Evolutionary conservation across 2,797 vertebrate species (phyloP).

Genomic region (Microcaecilia unicolor): DNA sequence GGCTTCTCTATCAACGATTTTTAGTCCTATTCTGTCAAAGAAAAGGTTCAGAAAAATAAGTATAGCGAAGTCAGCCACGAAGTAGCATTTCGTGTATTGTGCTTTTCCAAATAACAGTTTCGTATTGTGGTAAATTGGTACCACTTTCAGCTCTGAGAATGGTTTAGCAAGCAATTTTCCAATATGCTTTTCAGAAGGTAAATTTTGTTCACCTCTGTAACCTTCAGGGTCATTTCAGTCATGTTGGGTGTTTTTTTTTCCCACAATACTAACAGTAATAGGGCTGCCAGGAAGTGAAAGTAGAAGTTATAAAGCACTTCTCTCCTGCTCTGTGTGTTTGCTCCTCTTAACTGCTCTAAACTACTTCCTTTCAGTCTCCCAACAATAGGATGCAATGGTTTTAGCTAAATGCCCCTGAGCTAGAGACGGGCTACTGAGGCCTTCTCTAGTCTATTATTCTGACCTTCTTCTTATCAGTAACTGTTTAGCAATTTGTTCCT

Average conservation of each 20-base stretch:
- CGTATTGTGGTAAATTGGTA: constrained; percentile 54
- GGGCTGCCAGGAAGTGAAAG: constrained; percentile 66
- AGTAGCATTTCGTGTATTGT: constrained; percentile 34
- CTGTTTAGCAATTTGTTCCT: constrained; percentile 66
- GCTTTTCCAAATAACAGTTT: constrained; percentile 37
- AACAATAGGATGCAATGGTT: constrained; percentile 64
- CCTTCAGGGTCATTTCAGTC: constrained; percentile 62
- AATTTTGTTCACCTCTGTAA: constrained; percentile 47
- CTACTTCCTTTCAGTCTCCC: constrained; percentile 63
- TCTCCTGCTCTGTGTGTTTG: constrained; percentile 64
- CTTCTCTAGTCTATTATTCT: constrained; percentile 63
- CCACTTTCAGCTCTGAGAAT: constrained; percentile 49
- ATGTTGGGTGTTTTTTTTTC: constrained; percentile 56
- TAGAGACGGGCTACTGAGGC: constrained; percentile 46
- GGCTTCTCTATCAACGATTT: too few relatives aligned
- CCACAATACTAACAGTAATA: constrained; percentile 60
- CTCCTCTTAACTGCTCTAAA: constrained; percentile 64
- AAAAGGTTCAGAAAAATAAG: constrained; percentile 15
- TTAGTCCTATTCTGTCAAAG: too few relatives aligned
- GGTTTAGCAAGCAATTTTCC: constrained; percentile 49
- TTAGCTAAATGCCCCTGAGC: constrained; percentile 58
- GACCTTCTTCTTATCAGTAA: constrained; percentile 61
- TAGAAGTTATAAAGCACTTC: constrained; percentile 50
- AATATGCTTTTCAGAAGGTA: constrained; percentile 47
- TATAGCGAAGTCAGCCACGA: constrained; percentile 25